Percentiles rank a stretch among this genome's conserved stretches.
Evolutionary conservation across 1,140 invertebrate genomes (phyloP).

Genomic region (Bombus huntii): DNA sequence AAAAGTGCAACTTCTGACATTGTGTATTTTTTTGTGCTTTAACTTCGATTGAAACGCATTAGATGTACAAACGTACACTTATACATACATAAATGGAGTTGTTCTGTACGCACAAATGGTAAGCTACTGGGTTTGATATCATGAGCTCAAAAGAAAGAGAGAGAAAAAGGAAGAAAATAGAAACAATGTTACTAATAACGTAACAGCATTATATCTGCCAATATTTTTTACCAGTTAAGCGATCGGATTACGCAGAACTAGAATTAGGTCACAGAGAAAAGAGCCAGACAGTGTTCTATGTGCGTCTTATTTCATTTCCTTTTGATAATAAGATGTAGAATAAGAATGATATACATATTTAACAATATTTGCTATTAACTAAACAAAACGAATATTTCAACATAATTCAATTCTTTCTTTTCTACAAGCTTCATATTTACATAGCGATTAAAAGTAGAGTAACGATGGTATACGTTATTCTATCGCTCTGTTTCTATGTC

Average conservation of each 20-base stretch:
- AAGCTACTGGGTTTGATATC: conserved; percentile 35
- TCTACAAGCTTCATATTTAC: conserved; percentile 37
- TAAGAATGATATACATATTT: conserved; percentile 56
- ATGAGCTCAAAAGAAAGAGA: conserved; percentile 49
- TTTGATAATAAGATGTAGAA: conserved; percentile 57
- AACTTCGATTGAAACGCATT: conserved; percentile 38
- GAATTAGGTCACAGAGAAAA: conserved; percentile 55
- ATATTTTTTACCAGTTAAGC: conserved; percentile 66
- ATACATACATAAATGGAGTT: conserved; percentile 23
- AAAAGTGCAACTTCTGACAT: background rate
- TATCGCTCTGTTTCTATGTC: conserved; percentile 40
- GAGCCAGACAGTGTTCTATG: conserved; percentile 47
- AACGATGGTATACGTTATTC: conserved; percentile 16
- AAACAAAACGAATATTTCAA: conserved; percentile 20
- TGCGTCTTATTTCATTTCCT: conserved; percentile 41
- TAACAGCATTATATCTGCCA: conserved; percentile 67
- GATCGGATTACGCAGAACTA: conserved; percentile 55
- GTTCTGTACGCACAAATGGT: conserved; percentile 59
- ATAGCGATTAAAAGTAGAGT: conserved; percentile 22
- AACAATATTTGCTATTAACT: conserved; percentile 43
- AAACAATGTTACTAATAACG: conserved; percentile 57
- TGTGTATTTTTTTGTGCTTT: conserved; percentile 19
- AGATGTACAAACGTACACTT: conserved; percentile 5
- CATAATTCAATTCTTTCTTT: conserved; percentile 5
- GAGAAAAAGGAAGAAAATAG: conserved; percentile 19